Evolutionary conservation across 2,888 invertebrate genomes (phyloP), one percentile per base, ranked within the genome.

Genomic region (Quadroppia sp.): DNA sequence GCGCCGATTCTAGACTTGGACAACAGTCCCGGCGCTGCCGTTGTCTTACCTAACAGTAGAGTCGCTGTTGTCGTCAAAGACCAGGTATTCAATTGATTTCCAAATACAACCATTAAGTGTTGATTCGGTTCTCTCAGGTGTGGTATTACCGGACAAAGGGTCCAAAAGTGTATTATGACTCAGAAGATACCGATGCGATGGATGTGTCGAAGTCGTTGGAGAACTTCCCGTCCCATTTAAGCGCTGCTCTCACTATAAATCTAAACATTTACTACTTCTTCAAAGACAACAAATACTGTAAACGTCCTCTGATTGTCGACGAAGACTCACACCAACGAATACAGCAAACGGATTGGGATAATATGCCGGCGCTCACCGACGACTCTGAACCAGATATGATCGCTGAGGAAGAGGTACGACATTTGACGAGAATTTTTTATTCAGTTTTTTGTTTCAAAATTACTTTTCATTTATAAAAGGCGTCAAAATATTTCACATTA

Each of bases 181-280:
- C 23, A 17, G 42, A 69, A 28, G 42, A 69, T 17, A 69, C 42
- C n/a, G 45, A 40, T 17, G 45, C 69, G 1, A 7, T 20, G 23
- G 45, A 42, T 15, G 69, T 45, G 4, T 25, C 15, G 13, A 23
- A 42, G 3, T 9, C 45, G 1, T 7, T 23, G 0, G 69, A 69
- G 36, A 42, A 1, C 15, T 69, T 69, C 20, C 69, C 69, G 0
- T 6, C n/a, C 11, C 2, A 25, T 25, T 7, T 69, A 17, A 69
- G 69, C 45, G 69, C 69, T 15, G 23, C 69, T 20, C 28, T 69
- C 6, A 69, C 42, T 69, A 2, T 69, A 11, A 69, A 45, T 45
- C 4, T 45, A 6, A 69, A 69, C 25, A 69, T 69, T 7, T 69
- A 69, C 45, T 69, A 69, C 23, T 69, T 69, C 9, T 69, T 69